Evolutionary conservation across 2,888 invertebrate genomes (phyloP), one percentile per base, ranked within the genome.

Genomic region (Digitonthophagus gazella): DNA sequence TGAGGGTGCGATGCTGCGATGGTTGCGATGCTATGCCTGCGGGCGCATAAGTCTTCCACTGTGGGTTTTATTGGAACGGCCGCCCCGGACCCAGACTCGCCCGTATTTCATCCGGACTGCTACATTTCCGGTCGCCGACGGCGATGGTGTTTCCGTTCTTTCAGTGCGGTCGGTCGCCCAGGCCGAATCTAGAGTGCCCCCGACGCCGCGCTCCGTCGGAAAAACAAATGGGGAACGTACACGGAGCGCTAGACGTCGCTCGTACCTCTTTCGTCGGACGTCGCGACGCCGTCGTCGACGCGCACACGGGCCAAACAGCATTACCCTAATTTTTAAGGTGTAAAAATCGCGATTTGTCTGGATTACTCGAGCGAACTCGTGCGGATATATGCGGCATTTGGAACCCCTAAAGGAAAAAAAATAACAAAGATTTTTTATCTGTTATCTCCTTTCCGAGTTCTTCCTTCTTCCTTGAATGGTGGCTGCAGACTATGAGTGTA

Each of bases 91-190:
- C 28, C 28, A 11, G 28, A 5, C 28, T 2, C 28, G 28, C 28
- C 20, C 28, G 28, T 44, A 44, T 44, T 44, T 61, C 20, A 61
- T 61, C 61, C 61, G 28, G 28, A 44, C 28, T 44, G 28, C 28
- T 44, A 44, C 28, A 44, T 44, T 44, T 44, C 28, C 28, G 28
- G 28, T 44, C 28, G 28, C 28, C 28, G 28, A 44, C 28, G 28
- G 28, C 28, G 28, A 44, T 44, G 28, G 28, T 44, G 28, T 3
- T 44, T 44, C 28, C 28, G 28, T 44, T 44, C 28, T 44, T 44
- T 44, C 61, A 19, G 61, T 20, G 61, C 19, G 20, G 61, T n/a
- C 19, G 61, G 19, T 61, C 16, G 19, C 61, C 18, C 28, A 11
- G 28, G 11, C 28, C 28, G 28, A 44, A 44, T 44, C 28, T 44